Base-by-base conservation (phyloP, 2,888 invertebrate genomes). In the Agrochola litura region DNA sequence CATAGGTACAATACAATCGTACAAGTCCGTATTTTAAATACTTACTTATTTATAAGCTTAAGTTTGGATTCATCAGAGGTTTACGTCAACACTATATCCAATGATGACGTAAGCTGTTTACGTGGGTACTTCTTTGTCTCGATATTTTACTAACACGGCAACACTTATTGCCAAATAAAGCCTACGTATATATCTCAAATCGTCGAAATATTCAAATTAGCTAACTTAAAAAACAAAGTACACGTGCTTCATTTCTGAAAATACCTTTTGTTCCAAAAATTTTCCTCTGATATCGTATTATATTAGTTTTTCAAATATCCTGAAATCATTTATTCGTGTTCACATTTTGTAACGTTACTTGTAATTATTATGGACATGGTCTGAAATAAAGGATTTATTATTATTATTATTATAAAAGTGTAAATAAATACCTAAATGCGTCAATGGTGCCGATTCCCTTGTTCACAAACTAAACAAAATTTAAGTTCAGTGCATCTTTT, bases 91-190 rank as follows among this genome's bases (percentile, higher is more conserved):
- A 25, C 60, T 74, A 65, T 73, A 74, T 82, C 22, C 58, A 63
- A 65, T 25, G 30, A 56, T 86, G 86, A 86, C 82, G 84, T 76
- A 67, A 76, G 1, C 30, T 56, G 46, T 73, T 77, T 74, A 69
- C 70, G 69, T 73, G 66, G 22, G 6, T 19, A 56, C 14, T 66
- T 71, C 77, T 81, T 77, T 76, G 84, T 84, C 25, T 73, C 37
- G 52, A 61, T 73, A 81, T 73, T 75, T 67, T 67, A 63, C 67
- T 46, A 63, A 70, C 64, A 73, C 22, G 54, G 12, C 56, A 25
- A 61, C 61, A 72, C 71, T 71, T 80, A 25, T 49, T 70, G 49
- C 54, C 61, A 63, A 73, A 70, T 56, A n/a, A 76, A 70, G 64
- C 30, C 75, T 52, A n/a, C 56, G n/a, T 37, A 37, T 60, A 12